These are phyloP conservation scores for Nematopogon swammerdamellus DNA, from an alignment of 2,888 invertebrate species.

Conservation along the genomic window DNA sequence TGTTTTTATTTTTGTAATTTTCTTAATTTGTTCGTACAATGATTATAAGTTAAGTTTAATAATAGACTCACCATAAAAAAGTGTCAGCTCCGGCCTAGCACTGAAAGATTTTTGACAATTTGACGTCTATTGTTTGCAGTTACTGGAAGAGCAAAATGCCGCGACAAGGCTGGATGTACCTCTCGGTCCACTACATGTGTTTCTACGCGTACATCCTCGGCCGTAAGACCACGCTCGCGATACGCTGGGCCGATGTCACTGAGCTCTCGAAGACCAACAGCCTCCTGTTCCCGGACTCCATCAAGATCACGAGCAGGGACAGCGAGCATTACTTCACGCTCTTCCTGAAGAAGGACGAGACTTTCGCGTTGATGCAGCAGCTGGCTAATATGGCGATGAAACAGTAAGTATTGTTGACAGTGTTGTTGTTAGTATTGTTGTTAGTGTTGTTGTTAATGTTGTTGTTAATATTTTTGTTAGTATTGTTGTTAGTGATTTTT, in stretches of 20 bases:
- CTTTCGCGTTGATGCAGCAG: conserved; percentile 90
- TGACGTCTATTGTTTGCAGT: too few species aligned
- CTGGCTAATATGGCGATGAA: conserved; percentile 96
- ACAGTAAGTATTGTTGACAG: conserved; percentile 50
- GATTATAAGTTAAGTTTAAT: too few species aligned
- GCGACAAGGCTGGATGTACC: conserved; percentile 94
- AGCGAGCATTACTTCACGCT: conserved; percentile 88
- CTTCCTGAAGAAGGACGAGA: conserved; percentile 85
- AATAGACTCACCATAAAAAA: too few species aligned
- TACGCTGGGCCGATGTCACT: conserved; percentile 89
- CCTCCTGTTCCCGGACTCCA: conserved; percentile 78
- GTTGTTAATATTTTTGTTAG: conserved; percentile 8
- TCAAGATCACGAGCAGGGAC: conserved; percentile 81
- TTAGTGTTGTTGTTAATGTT: too few species aligned
- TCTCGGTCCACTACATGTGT: conserved; percentile 94
- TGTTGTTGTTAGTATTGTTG: conserved; percentile 8
- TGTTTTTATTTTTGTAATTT: too few species aligned
- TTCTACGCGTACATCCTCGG: conserved; percentile 95
- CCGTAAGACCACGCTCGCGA: conserved; percentile 80
- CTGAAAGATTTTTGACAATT: too few species aligned
- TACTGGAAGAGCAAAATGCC: conserved; percentile 92
- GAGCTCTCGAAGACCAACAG: conserved; percentile 76
- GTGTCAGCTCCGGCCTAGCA: too few species aligned
- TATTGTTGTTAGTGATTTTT: too few species aligned
- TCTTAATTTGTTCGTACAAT: too few species aligned